These are phyloP conservation scores for Rhyacophila evoluta DNA, from an alignment of 2,888 invertebrate species.

Conservation along the genomic window DNA sequence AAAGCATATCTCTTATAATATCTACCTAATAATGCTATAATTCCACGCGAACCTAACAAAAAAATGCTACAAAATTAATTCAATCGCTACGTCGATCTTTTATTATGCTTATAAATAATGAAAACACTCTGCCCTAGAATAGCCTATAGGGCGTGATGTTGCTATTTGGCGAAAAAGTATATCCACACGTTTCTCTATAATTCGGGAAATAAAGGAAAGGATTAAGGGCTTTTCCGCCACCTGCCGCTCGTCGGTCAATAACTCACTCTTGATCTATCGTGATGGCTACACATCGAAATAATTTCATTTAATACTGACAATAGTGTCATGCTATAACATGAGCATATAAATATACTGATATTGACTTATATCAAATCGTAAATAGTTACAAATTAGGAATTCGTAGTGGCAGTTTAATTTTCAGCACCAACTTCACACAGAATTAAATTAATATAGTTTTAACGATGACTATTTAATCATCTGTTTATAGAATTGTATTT, in stretches of 20 bases:
- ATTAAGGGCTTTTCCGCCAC: slow-evolving; percentile 18
- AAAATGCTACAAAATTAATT: slow-evolving; percentile 11
- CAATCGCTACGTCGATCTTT: background rate
- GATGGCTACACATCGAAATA: background rate
- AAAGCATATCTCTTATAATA: background rate
- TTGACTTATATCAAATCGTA: too few species aligned
- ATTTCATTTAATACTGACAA: background rate
- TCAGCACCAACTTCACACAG: too few species aligned
- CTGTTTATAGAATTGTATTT: too few species aligned
- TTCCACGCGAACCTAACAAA: background rate
- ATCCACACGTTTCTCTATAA: background rate
- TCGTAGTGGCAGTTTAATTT: too few species aligned
- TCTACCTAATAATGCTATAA: background rate
- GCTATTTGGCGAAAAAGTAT: background rate
- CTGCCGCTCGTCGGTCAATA: slow-evolving; percentile 9
- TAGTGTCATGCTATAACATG: too few species aligned
- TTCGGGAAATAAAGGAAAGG: slow-evolving; percentile 16
- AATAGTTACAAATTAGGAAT: too few species aligned
- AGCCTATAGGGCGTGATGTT: slow-evolving; percentile 16
- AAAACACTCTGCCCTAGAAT: background rate
- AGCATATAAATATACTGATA: too few species aligned
- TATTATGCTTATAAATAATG: slow-evolving; percentile 10
- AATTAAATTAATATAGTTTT: too few species aligned
- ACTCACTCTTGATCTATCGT: background rate
- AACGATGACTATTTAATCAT: too few species aligned